These are phyloP conservation scores for Xenentodon cancila DNA, from an alignment of 2,797 vertebrate genomes.

Conservation along the genomic window DNA sequence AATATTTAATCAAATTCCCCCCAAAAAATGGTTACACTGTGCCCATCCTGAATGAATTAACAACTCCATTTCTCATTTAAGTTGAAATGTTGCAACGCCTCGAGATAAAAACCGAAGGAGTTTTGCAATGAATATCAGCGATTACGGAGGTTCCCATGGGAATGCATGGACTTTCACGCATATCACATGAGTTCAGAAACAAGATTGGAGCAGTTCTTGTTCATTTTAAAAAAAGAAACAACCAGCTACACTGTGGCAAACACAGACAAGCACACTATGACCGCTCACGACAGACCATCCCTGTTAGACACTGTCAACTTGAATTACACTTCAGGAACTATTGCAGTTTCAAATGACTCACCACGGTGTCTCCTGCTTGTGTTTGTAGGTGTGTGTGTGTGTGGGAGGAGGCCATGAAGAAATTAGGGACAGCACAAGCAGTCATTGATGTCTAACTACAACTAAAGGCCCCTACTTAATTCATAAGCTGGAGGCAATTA, in stretches of 20 bases:
- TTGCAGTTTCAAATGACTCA: constrained; percentile 62
- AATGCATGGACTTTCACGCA: no score
- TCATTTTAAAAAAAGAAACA: background rate
- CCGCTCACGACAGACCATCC: constrained; percentile 14
- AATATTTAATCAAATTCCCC: no score
- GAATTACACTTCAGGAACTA: constrained; percentile 49
- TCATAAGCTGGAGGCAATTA: constrained; percentile 40
- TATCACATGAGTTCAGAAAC: no score
- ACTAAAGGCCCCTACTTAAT: constrained; percentile 34
- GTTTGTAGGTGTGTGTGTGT: constrained; percentile 1
- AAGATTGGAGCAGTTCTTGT: no score
- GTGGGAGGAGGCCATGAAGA: constrained; percentile 32
- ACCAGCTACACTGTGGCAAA: constrained; percentile 15
- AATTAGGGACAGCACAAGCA: constrained; percentile 36
- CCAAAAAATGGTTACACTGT: no score
- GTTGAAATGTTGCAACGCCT: no score
- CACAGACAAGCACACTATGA: constrained; percentile 3
- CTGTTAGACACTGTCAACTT: constrained; percentile 52
- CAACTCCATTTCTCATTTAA: no score
- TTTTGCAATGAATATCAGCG: no score
- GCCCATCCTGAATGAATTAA: no score
- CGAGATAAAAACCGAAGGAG: no score
- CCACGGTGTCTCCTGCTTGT: constrained; percentile 40
- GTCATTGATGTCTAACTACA: constrained; percentile 39
- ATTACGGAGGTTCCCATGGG: no score